Evolutionary conservation across 1,140 invertebrate species (phyloP), one percentile per base, ranked within the genome.

Genomic region (Hyposmocoma kahamanoa): DNA sequence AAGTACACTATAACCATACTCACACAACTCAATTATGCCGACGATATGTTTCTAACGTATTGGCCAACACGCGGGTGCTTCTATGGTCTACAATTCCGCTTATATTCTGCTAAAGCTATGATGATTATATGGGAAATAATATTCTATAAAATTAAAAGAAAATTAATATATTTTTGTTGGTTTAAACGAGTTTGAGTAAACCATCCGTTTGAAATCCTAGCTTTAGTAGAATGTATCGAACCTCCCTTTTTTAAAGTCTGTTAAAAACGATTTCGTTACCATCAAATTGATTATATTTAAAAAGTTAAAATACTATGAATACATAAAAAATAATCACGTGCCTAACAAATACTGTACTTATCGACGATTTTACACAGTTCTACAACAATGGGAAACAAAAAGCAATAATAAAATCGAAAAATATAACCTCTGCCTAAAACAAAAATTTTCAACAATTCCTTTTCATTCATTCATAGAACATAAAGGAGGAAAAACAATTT

Each of bases 381-480:
- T 71, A 81, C 71, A 77, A 81, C 73, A 79, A 75, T 47, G 50
- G 59, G 55, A 55, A 69, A 77, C 63, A 68, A 72, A 50, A 59
- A 77, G 62, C 61, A 72, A 73, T 76, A 78, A 68, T 73, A 71
- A n/a, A 76, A 78, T 83, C 79, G 63, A 83, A 83, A 83, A 83
- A 83, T 83, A 83, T 80, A 74, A 77, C 72, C 70, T 82, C 68
- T 79, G 68, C 60, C 42, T 69, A 69, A 72, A 53, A 67, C 46
- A 69, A 64, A 63, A 69, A 61, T 61, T 63, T 76, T 68, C 44
- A 83, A 79, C 77, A 81, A 81, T 77, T 75, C 70, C 67, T 72
- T 59, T 54, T 67, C 56, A 22, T 44, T 13, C 34, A 20, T 32
- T 39, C 21, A 15, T 2, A 34, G 1, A 53, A 43, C 20, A 47